These are phyloP conservation scores for Tethea ocularis DNA, from an alignment of 2,888 invertebrate genomes.

Conservation along the genomic window DNA sequence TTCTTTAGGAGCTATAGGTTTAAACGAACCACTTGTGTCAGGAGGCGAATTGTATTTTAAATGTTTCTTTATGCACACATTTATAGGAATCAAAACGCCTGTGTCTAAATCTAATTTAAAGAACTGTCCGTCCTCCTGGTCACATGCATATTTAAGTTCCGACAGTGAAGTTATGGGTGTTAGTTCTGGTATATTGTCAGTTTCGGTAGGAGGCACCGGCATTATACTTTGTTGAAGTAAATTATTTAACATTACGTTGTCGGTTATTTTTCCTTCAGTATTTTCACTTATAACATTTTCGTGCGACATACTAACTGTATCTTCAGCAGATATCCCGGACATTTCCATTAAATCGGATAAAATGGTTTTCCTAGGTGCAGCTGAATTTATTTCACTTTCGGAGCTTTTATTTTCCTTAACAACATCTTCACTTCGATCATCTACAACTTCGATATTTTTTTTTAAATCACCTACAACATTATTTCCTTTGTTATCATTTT, in stretches of 20 bases:
- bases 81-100: conserved; percentile 57
- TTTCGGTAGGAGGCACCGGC: background rate
- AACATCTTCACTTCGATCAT: background rate
- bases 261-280: background rate
- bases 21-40: conserved; percentile 5
- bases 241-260: background rate
- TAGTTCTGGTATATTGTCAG: conserved; percentile 26
- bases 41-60: background rate
- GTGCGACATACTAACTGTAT: conserved; percentile 27
- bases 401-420: background rate
- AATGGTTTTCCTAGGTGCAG: conserved; percentile 55
- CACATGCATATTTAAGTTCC: conserved; percentile 61
- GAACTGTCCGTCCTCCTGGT: conserved; percentile 54
- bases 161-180: conserved; percentile 53
- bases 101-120: conserved; percentile 63
- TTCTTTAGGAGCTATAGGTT: conserved; percentile 12
- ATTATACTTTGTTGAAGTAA: background rate
- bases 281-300: background rate
- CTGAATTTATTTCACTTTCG: conserved; percentile 8
- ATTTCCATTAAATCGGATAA: conserved; percentile 78
- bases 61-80: conserved; percentile 60
- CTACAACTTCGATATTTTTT: background rate
- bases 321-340: conserved; percentile 74
- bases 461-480: conserved; percentile 6
- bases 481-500: background rate